phyloP scores from a whole-genome alignment of 2,888 invertebrate species.

The Chouioia cunea region DNA sequence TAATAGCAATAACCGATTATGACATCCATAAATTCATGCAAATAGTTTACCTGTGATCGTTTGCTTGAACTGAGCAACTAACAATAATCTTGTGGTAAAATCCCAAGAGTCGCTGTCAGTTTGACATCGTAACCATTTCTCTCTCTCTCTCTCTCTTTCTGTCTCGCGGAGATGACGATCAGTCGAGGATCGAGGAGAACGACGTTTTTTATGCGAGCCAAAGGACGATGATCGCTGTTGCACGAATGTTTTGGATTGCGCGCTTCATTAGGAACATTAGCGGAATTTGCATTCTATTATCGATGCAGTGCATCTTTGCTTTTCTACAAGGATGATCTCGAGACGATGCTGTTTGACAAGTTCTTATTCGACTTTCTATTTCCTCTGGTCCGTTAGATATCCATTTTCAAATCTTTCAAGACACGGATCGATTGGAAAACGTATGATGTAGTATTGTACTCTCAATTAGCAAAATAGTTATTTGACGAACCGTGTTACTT shows the following conservation, averaged over 20 bases:
- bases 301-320: no score
- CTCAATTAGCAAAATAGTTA: no score
- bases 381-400: no score
- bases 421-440: no score
- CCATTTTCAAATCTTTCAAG: no score
- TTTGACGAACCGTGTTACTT: no score
- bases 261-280: slow-evolving; percentile 33
- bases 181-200: slow-evolving; percentile 14
- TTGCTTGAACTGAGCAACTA: slow-evolving; percentile 23
- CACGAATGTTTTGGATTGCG: slow-evolving; percentile 29
- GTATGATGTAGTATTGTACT: no score
- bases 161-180: slow-evolving; percentile 2
- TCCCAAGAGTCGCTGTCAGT: slow-evolving; percentile 17
- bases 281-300: slow-evolving; percentile 34
- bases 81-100: slow-evolving; percentile 19
- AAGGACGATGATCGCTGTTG: slow-evolving; percentile 24
- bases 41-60: slow-evolving; percentile 14
- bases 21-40: background rate
- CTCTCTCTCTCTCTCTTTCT: slow-evolving; percentile 23
- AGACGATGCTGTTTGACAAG: no score
- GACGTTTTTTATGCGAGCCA: slow-evolving; percentile 8
- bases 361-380: no score
- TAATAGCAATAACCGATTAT: background rate
- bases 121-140: slow-evolving; percentile 42
- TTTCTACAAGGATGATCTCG: no score